phyloP scores from a whole-genome alignment of 2,113 vertebrate species.

The Oncorhynchus gorbuscha region DNA sequence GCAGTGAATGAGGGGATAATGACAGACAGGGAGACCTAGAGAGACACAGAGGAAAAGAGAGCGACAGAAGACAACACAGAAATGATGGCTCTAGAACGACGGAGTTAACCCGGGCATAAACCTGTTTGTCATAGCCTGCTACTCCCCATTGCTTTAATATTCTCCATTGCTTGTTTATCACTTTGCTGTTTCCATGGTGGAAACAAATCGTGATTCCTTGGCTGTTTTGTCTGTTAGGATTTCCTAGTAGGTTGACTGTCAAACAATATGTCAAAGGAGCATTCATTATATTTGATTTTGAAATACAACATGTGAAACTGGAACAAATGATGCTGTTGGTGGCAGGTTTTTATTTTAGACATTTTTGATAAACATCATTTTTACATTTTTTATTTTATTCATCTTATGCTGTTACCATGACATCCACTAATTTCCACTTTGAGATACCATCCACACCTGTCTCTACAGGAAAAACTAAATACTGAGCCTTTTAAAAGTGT shows the following conservation, averaged over 20 bases:
- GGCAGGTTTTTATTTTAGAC: too few relatives aligned
- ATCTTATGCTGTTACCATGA: constrained; percentile 47
- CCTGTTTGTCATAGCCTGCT: constrained; percentile 63
- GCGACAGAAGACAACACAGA: constrained; percentile 34
- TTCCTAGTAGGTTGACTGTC: constrained; percentile 46
- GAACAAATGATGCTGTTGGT: constrained; percentile 10
- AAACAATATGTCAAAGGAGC: constrained; percentile 60
- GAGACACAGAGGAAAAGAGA: background rate
- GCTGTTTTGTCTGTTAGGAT: constrained; percentile 42
- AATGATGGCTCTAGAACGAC: constrained; percentile 59
- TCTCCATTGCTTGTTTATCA: constrained; percentile 63
- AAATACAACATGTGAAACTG: constrained; percentile 50
- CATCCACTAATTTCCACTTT: constrained; percentile 51
- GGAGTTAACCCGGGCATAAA: constrained; percentile 65
- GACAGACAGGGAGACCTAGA: constrained; percentile 4
- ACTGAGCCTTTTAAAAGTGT: background rate
- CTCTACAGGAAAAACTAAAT: background rate
- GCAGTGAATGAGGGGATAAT: constrained; percentile 30
- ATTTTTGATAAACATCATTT: constrained; percentile 55
- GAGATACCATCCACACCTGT: background rate
- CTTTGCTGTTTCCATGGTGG: constrained; percentile 34
- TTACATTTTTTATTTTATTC: constrained; percentile 31
- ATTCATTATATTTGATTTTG: constrained; percentile 60
- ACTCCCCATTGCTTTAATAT: constrained; percentile 64
- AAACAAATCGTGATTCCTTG: too few relatives aligned